phyloP scores from a whole-genome alignment of 1,140 invertebrate species.

The Zaprionus taronus region DNA sequence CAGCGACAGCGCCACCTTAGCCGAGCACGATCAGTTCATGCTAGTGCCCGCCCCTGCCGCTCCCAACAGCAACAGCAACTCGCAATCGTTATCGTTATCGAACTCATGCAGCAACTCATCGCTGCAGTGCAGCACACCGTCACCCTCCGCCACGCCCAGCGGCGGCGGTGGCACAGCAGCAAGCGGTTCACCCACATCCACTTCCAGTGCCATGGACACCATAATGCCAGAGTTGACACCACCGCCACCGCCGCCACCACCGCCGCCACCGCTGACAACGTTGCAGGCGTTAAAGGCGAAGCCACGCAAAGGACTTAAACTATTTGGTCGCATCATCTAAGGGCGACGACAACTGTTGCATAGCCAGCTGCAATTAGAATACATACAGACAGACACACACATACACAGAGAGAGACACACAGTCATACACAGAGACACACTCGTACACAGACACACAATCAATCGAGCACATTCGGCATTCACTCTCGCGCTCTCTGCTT shows the following conservation, averaged over 20 bases:
- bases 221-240: constrained; percentile 56
- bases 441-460: constrained; percentile 8
- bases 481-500: neutral
- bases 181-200: neutral
- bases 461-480: constrained; percentile 21
- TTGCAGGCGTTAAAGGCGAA: neutral
- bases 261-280: constrained; percentile 1
- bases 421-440: constrained; percentile 8
- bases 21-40: constrained; percentile 61
- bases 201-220: constrained; percentile 41
- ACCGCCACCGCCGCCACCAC: constrained; percentile 46
- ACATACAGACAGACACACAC: neutral
- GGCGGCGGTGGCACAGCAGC: constrained; percentile 34
- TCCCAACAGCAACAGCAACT: neutral
- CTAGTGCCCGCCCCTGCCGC: constrained; percentile 32
- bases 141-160: constrained; percentile 6
- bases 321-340: constrained; percentile 1
- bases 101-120: constrained; percentile 63
- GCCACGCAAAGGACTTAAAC: neutral
- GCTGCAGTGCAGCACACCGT: constrained; percentile 60
- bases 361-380: neutral
- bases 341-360: constrained; percentile 4
- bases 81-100: neutral
- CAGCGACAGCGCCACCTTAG: constrained; percentile 63
- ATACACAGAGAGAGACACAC: constrained; percentile 8